Evolutionary conservation across 1,140 invertebrate genomes (phyloP).

Genomic region (Pseudomyrmex flavicornis): DNA sequence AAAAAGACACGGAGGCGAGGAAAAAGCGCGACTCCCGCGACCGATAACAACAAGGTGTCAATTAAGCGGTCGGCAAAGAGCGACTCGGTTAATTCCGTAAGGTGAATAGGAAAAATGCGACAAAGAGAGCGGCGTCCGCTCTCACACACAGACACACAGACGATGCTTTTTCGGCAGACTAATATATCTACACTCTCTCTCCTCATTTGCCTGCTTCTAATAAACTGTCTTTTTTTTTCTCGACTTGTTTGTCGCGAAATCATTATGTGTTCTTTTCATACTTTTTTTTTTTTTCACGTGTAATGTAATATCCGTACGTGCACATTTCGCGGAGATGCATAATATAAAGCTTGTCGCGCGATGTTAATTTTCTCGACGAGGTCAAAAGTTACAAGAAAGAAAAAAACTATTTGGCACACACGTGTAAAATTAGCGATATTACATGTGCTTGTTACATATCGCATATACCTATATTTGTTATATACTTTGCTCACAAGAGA

Average conservation of each 20-base stretch:
- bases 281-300: no score
- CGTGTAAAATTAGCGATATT: no score
- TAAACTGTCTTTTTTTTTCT: not conserved
- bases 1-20: not conserved
- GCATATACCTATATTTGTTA: not conserved
- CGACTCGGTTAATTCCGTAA: conserved; percentile 54
- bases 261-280: no score
- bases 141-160: no score
- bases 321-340: no score
- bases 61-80: conserved; percentile 67
- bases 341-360: no score
- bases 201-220: not conserved
- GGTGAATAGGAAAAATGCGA: conserved; percentile 51
- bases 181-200: not conserved
- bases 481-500: not conserved
- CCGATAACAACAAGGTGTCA: conserved; percentile 70
- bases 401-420: no score
- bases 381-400: no score
- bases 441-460: no score
- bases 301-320: no score
- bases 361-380: no score
- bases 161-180: conserved; percentile 4
- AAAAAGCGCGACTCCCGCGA: conserved; percentile 15
- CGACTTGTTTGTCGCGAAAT: not conserved
- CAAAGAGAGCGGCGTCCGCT: conserved; percentile 28